These are phyloP conservation scores for Leptopilina boulardi DNA, from an alignment of 1,140 invertebrate genomes.

Conservation along the genomic window DNA sequence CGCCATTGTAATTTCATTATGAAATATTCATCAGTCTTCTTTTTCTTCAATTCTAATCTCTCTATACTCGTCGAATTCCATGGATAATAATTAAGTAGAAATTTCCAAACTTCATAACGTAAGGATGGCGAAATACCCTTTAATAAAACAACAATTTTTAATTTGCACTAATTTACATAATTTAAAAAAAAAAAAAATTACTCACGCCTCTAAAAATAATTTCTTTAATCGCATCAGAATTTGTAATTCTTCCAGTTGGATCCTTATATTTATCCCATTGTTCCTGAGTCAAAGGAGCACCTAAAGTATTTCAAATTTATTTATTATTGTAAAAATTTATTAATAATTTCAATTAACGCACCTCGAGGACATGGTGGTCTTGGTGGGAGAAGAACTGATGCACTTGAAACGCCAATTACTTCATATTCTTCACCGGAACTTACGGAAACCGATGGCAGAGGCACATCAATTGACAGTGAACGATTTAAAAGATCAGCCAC, in stretches of 20 bases:
- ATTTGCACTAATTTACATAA: conserved; percentile 16
- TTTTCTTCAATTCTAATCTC: conserved; percentile 81
- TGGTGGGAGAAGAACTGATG: conserved; percentile 77
- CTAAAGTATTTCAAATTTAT: conserved; percentile 66
- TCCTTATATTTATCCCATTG: conserved; percentile 90
- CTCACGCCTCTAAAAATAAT: conserved; percentile 94
- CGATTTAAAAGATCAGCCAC: conserved; percentile 79
- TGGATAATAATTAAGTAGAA: conserved; percentile 91
- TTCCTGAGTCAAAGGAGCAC: conserved; percentile 83
- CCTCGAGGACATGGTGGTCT: conserved; percentile 74
- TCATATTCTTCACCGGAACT: conserved; percentile 81
- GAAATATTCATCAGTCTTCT: conserved; percentile 92
- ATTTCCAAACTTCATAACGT: conserved; percentile 95
- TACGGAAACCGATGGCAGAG: conserved; percentile 69
- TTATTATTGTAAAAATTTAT: conserved; percentile 35
- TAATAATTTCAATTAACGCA: conserved; percentile 46
- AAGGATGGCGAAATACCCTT: conserved; percentile 85
- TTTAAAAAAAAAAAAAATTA: conserved; percentile 41
- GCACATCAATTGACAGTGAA: conserved; percentile 72
- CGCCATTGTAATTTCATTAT: conserved; percentile 98
- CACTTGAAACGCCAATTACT: conserved; percentile 77
- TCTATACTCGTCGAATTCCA: conserved; percentile 89
- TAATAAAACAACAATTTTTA: conserved; percentile 49
- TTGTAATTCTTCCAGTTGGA: conserved; percentile 84
- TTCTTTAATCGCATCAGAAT: conserved; percentile 83